phyloP scores from a whole-genome alignment of 2,888 invertebrate species.

The Ophion ventricosus region DNA sequence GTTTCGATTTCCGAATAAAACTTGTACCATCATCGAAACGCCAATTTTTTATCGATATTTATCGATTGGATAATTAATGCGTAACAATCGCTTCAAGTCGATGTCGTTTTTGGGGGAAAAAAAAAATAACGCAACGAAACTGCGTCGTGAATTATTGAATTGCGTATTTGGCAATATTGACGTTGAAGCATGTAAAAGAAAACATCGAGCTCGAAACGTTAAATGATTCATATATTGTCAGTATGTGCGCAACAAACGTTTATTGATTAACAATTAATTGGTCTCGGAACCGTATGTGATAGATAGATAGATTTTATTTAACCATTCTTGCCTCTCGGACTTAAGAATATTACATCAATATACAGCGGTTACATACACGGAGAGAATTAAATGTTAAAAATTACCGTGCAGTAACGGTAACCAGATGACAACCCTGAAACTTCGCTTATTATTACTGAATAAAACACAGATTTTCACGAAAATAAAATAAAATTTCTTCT shows the following conservation, averaged over 20 bases:
- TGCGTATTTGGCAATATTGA: background rate
- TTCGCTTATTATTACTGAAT: too few relatives aligned
- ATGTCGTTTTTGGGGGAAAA: background rate
- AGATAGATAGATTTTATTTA: too few relatives aligned
- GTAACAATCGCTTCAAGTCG: background rate
- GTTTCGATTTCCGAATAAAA: background rate
- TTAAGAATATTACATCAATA: too few relatives aligned
- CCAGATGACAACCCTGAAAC: too few relatives aligned
- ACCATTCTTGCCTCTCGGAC: too few relatives aligned
- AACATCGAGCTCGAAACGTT: background rate
- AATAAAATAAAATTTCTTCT: too few relatives aligned
- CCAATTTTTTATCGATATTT: background rate
- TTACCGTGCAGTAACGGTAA: too few relatives aligned
- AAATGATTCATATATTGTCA: too few relatives aligned
- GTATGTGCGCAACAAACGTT: background rate
- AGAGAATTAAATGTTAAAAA: too few relatives aligned
- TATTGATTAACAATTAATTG: background rate
- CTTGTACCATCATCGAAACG: background rate
- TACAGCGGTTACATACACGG: too few relatives aligned
- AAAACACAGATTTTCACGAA: too few relatives aligned
- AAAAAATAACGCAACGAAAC: background rate
- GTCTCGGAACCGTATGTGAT: background rate
- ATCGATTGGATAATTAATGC: background rate
- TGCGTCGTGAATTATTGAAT: background rate
- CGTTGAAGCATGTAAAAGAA: background rate